Percentiles rank a stretch among this genome's conserved stretches.
These are phyloP conservation scores for Campylomormyrus tamandua DNA, from an alignment of 2,113 vertebrate genomes.

Conservation along the genomic window DNA sequence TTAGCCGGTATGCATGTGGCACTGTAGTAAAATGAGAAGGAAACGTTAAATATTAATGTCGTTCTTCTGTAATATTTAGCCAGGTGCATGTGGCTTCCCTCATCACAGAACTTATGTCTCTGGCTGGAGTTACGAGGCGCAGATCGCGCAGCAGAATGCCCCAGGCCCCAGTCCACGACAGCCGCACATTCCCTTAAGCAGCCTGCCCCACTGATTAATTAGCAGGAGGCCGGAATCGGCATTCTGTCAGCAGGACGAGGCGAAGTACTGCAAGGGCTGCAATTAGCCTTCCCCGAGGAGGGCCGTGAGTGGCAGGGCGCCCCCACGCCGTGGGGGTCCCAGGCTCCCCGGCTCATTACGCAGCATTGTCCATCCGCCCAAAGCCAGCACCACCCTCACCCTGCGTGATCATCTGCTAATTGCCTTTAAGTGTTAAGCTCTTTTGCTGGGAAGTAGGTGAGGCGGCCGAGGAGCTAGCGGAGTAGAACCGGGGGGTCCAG, in stretches of 20 bases:
- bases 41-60: neutral
- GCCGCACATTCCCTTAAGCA: conserved; percentile 41
- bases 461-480: conserved; percentile 42
- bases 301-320: conserved; percentile 47
- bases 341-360: conserved; percentile 49
- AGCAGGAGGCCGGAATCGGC: conserved; percentile 55
- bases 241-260: conserved; percentile 50
- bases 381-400: conserved; percentile 44
- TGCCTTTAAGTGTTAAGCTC: conserved; percentile 49
- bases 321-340: conserved; percentile 23
- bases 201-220: conserved; percentile 55
- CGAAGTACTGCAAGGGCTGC: conserved; percentile 54
- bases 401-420: conserved; percentile 54
- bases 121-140: neutral
- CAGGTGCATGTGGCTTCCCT: neutral
- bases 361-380: conserved; percentile 49
- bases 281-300: conserved; percentile 58
- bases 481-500: conserved; percentile 39
- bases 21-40: neutral
- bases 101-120: neutral
- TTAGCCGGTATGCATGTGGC: neutral
- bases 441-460: conserved; percentile 43
- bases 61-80: neutral
- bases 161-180: conserved; percentile 17
- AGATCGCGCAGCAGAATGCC: neutral